phyloP scores from a whole-genome alignment of 2,113 vertebrate species.

The Alligator sinensis region DNA sequence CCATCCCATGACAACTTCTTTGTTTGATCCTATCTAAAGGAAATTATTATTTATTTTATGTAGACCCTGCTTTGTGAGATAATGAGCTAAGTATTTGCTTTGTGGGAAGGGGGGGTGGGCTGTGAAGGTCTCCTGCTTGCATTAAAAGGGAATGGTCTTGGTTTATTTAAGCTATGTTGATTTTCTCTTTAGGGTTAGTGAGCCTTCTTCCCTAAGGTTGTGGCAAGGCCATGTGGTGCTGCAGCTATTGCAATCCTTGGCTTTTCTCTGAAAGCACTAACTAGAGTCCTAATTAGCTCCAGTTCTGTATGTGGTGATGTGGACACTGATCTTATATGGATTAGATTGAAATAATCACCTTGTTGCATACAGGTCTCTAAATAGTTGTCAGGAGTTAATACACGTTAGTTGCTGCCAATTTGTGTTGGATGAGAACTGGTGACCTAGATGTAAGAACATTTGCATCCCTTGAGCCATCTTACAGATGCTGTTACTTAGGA shows the following conservation, averaged over 20 bases:
- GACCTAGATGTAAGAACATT: neutral
- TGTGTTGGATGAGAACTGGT: neutral
- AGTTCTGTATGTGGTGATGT: neutral
- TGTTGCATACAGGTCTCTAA: neutral
- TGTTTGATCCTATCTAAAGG: constrained; percentile 7
- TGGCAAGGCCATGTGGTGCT: constrained; percentile 17
- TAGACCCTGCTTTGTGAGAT: neutral
- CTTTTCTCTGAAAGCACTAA: constrained; percentile 5
- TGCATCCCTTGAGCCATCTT: neutral
- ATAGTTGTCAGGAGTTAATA: neutral
- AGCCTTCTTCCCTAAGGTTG: constrained; percentile 6
- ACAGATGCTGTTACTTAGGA: neutral
- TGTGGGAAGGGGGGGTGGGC: neutral
- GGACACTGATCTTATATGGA: neutral
- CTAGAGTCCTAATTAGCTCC: constrained; percentile 24
- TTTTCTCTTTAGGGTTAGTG: neutral
- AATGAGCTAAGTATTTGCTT: constrained; percentile 22
- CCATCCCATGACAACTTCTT: neutral
- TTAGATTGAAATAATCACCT: neutral
- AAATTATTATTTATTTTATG: neutral
- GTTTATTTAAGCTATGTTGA: neutral
- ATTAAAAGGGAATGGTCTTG: neutral
- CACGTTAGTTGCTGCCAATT: neutral
- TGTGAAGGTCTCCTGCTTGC: constrained; percentile 12
- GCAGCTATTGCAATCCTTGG: neutral